phyloP scores from a whole-genome alignment of 2,888 invertebrate genomes.

The Cerceris rybyensis region DNA sequence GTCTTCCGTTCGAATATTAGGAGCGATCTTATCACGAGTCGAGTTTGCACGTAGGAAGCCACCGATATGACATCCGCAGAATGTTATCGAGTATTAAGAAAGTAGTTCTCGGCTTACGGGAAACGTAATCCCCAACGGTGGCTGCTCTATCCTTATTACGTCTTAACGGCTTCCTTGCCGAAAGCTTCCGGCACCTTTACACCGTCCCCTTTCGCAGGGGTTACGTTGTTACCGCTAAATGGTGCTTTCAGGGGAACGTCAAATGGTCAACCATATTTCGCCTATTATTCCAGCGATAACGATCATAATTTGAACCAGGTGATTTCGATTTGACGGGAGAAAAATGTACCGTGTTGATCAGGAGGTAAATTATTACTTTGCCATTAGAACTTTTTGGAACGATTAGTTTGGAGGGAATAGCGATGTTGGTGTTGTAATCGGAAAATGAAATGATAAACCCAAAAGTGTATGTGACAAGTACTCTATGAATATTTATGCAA shows the following conservation, averaged over 20 bases:
- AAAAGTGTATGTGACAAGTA: too few species aligned
- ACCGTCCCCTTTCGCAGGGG: slow-evolving; percentile 1
- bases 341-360: too few species aligned
- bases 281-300: slow-evolving; percentile 23
- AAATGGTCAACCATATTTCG: slow-evolving; percentile 41
- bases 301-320: slow-evolving; percentile 6
- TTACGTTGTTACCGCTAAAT: slow-evolving; percentile 33
- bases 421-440: too few species aligned
- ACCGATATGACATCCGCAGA: slow-evolving; percentile 19
- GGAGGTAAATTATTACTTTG: too few species aligned
- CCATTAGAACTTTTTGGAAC: too few species aligned
- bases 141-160: slow-evolving; percentile 51
- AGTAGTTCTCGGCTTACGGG: slow-evolving; percentile 43
- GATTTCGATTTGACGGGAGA: too few species aligned
- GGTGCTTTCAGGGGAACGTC: slow-evolving; percentile 45
- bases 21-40: not conserved
- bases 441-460: too few species aligned
- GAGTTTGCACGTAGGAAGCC: slow-evolving; percentile 4
- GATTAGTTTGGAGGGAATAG: too few species aligned
- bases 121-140: slow-evolving; percentile 47
- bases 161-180: slow-evolving; percentile 45
- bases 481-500: too few species aligned
- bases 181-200: slow-evolving; percentile 44
- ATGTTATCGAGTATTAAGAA: slow-evolving; percentile 54
- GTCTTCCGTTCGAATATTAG: not conserved